Evolutionary conservation across 2,797 vertebrate species (phyloP), one percentile per base, ranked within the genome.

Genomic region (Eupleurogrammus muticus): DNA sequence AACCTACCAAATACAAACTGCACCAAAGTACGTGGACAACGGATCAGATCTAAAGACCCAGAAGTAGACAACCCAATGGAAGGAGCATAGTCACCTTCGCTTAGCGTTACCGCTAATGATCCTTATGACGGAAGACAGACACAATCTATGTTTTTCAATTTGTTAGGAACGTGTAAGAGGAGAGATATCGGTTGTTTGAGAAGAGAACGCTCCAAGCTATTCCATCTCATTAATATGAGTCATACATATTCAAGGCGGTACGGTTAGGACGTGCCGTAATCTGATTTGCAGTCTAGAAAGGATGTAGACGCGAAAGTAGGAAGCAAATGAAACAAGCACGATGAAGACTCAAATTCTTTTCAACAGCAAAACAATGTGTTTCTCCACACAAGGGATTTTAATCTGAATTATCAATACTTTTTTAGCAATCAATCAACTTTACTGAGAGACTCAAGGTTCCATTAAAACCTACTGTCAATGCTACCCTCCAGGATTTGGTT

Each of bases 231-330:
- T 68, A 74, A 66, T 38, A 71, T 7, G n/a, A 48, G 56, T 81
- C 76, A 73, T 66, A 71, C 81, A 79, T 77, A 80, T 85, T 82
- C 75, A 78, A 83, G 48, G 23, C 40, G 77, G 54, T 63, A 66
- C 62, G 61, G 74, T 85, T 75, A 57, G 50, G 62, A 70, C 75
- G 62, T 56, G 59, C 50, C 21, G 23, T 57, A 65, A 83, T 80
- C 64, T 70, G 69, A 87, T 66, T 81, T 65, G 35, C 16, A 55
- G 64, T 32, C 60, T 66, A 60, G 66, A 5, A 9, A 20, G 23
- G 54, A 53, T 17, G 38, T 53, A 38, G 47, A 75, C 42, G 58
- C 61, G 36, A 13, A 69, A 48, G 49, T 16, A 1, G 40, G 5
- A 6, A 44, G 19, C 14, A 13, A 40, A 63, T 19, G 8, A 20